Percentiles rank a stretch among this genome's conserved stretches.
phyloP scores from a whole-genome alignment of 1,140 invertebrate species.

The Sycophila sp. region DNA sequence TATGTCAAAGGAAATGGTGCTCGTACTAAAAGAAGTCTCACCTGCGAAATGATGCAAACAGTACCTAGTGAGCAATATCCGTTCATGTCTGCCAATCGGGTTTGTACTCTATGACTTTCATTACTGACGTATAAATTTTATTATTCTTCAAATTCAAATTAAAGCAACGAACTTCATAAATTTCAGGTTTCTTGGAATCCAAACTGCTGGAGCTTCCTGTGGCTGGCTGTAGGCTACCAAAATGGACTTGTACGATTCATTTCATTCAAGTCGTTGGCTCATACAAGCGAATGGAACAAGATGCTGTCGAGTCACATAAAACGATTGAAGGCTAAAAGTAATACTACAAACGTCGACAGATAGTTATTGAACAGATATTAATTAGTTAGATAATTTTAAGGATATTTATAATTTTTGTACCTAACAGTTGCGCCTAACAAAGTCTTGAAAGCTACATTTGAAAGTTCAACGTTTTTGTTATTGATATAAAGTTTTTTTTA shows the following conservation, averaged over 20 bases:
- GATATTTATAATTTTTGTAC: no score
- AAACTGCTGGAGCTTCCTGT: slow-evolving; percentile 63
- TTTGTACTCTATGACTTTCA: slow-evolving; percentile 33
- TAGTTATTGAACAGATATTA: no score
- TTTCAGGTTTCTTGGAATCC: slow-evolving; percentile 63
- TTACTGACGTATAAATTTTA: not conserved
- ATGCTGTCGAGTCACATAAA: slow-evolving; percentile 43
- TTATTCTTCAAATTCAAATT: not conserved
- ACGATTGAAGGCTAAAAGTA: no score
- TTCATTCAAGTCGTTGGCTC: slow-evolving; percentile 52
- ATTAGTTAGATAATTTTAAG: no score
- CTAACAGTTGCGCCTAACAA: no score
- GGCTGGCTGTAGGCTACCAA: slow-evolving; percentile 61
- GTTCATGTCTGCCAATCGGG: slow-evolving; percentile 57
- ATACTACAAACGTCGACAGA: no score
- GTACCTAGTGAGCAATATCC: slow-evolving; percentile 57
- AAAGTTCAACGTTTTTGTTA: no score
- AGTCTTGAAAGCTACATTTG: no score
- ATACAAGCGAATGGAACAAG: slow-evolving; percentile 36
- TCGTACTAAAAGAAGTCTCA: no score
- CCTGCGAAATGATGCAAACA: slow-evolving; percentile 37
- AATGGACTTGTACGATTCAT: slow-evolving; percentile 63
- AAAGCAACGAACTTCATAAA: not conserved
- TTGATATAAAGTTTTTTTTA: no score
- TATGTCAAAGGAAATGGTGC: slow-evolving; percentile 13